Percentiles rank a stretch among this genome's conserved stretches.
Evolutionary conservation across 2,888 invertebrate genomes (phyloP).

Genomic region (Tinea trinotella): DNA sequence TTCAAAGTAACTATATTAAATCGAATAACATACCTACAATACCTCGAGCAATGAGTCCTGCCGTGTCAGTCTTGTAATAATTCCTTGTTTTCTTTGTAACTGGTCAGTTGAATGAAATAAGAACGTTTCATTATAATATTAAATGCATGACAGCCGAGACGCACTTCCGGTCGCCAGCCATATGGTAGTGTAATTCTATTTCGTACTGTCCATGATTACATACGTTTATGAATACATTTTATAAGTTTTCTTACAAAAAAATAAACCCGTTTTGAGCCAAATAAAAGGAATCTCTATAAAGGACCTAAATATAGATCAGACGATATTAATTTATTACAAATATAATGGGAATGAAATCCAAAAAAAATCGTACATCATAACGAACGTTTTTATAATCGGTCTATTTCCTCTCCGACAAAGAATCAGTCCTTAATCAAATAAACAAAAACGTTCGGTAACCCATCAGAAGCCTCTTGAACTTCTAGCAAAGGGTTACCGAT

Average conservation of each 20-base stretch:
- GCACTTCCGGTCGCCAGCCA: conserved; percentile 63
- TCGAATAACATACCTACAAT: conserved; percentile 3
- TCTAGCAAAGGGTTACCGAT: conserved; percentile 4
- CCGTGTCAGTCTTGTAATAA: conserved; percentile 44
- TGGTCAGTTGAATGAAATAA: conserved; percentile 65
- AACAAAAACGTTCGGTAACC: conserved; percentile 8
- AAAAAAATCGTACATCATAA: conserved; percentile 1
- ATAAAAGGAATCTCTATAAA: conserved; percentile 2
- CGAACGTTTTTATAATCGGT: conserved; percentile 1
- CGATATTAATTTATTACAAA: background rate
- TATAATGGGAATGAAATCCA: background rate
- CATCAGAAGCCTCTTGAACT: conserved; percentile 16
- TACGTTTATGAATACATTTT: background rate
- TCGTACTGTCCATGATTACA: conserved; percentile 1
- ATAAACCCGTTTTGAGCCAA: background rate
- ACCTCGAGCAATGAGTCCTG: conserved; percentile 8
- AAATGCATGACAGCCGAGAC: conserved; percentile 65
- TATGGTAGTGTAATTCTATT: conserved; percentile 34
- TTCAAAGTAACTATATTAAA: conserved; percentile 11
- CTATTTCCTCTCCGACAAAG: background rate
- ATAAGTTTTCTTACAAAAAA: background rate
- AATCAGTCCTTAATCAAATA: conserved; percentile 3
- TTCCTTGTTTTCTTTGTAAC: conserved; percentile 63
- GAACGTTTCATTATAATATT: conserved; percentile 62
- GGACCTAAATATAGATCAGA: background rate